A percentile compares a stretch with the other conserved stretches of the same genome.
These are phyloP conservation scores for Tychaedon coryphoeus DNA, from an alignment of 2,113 vertebrate genomes.

Conservation along the genomic window DNA sequence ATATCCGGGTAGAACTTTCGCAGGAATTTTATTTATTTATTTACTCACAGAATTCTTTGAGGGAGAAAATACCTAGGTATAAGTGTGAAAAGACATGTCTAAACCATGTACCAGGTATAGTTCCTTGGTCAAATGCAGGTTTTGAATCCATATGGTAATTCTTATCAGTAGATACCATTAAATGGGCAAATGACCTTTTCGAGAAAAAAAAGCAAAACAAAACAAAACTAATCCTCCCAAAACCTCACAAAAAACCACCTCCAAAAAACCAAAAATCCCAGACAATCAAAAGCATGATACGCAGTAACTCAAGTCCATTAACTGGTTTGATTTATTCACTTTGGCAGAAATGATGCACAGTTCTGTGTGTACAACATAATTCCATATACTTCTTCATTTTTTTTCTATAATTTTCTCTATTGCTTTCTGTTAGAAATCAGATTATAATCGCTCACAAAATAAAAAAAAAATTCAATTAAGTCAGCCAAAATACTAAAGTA, in stretches of 20 bases:
- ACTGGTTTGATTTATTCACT: neutral
- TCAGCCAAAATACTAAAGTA: too few relatives aligned
- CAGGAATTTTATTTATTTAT: neutral
- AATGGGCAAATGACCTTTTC: neutral
- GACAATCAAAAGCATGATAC: neutral
- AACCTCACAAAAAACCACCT: neutral
- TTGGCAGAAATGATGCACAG: neutral
- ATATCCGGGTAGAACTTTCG: neutral
- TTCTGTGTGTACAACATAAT: neutral
- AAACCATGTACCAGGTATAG: neutral
- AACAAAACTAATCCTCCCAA: neutral
- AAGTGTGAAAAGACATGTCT: neutral
- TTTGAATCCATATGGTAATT: neutral
- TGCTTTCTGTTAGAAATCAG: neutral
- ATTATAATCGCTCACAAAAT: neutral
- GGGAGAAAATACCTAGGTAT: neutral
- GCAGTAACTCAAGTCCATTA: neutral
- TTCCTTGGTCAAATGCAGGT: neutral
- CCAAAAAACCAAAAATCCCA: neutral
- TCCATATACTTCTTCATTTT: neutral
- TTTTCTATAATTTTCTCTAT: neutral
- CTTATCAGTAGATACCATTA: neutral
- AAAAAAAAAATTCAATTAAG: neutral
- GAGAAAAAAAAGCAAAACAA: neutral
- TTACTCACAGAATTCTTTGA: neutral